Conservation (phyloP, 2,888 invertebrate species). For the Drosophila rellima region DNA sequence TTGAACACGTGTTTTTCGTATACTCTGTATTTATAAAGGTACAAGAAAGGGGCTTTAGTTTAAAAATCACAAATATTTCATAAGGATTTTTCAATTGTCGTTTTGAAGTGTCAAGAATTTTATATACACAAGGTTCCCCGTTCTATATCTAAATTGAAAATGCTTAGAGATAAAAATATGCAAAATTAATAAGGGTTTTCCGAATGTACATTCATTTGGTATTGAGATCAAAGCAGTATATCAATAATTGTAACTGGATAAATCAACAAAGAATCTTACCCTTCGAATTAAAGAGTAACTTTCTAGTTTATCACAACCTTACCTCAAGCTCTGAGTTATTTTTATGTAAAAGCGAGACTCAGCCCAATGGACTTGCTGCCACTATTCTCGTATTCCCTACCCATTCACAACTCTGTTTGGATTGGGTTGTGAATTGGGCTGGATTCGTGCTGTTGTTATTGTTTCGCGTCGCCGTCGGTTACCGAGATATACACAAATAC, state of each 20-base stretch:
- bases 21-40: conserved; percentile 12
- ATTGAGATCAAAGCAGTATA: no score
- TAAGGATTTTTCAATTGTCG: no score
- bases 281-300: conserved; percentile 18
- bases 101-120: no score
- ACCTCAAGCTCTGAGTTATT: conserved; percentile 3
- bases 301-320: neutral
- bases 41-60: neutral
- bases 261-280: neutral
- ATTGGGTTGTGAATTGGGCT: conserved; percentile 12
- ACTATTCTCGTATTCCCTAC: conserved; percentile 17
- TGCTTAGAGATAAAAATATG: no score
- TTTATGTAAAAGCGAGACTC: conserved; percentile 29
- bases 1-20: conserved; percentile 55
- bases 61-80: no score
- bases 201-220: no score
- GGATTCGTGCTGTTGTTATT: conserved; percentile 42
- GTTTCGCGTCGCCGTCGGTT: conserved; percentile 56
- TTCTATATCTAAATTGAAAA: no score
- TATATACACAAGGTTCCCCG: no score
- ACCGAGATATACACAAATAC: conserved; percentile 45
- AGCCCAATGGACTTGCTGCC: conserved; percentile 34
- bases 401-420: conserved; percentile 18
- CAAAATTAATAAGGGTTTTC: no score
- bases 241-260: no score